A percentile compares a stretch with the other conserved stretches of the same genome.
Evolutionary conservation across 2,113 vertebrate genomes (phyloP).

Genomic region (Saimiri boliviensis): DNA sequence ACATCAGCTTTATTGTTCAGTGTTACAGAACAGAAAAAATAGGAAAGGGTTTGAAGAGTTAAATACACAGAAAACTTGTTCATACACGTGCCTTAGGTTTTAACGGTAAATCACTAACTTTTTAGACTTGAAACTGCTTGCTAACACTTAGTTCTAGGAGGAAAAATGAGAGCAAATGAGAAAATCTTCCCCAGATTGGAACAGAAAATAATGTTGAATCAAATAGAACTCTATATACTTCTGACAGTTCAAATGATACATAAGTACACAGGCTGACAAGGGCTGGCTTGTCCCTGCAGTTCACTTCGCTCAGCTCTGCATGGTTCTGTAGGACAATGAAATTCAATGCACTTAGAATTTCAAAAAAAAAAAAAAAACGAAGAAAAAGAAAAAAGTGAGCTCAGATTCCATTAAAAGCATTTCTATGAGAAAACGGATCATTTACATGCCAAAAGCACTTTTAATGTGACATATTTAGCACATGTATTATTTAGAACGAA

Average conservation of each 20-base stretch:
- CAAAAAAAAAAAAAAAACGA: conserved; percentile 71
- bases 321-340: conserved; percentile 91
- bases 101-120: conserved; percentile 81
- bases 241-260: conserved; percentile 90
- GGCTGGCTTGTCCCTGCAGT: conserved; percentile 87
- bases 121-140: conserved; percentile 73
- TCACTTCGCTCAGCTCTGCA: conserved; percentile 89
- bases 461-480: conserved; percentile 97
- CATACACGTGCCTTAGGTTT: conserved; percentile 69
- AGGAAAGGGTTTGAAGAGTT: conserved; percentile 67
- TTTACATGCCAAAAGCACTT: conserved; percentile 95
- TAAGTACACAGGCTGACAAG: conserved; percentile 89
- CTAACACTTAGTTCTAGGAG: conserved; percentile 77
- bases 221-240: conserved; percentile 86
- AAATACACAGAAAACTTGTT: conserved; percentile 81
- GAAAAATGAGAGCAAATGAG: conserved; percentile 58
- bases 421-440: conserved; percentile 93
- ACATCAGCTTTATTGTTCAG: conserved; percentile 75
- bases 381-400: conserved; percentile 82
- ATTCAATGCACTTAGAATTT: conserved; percentile 91
- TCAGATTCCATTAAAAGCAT: conserved; percentile 89
- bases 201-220: conserved; percentile 85
- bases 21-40: conserved; percentile 72
- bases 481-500: conserved; percentile 95
- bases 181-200: conserved; percentile 73